A percentile compares a stretch with the other conserved stretches of the same genome.
phyloP scores from a whole-genome alignment of 2,888 invertebrate genomes.

The Ormyrus pomaceus region DNA sequence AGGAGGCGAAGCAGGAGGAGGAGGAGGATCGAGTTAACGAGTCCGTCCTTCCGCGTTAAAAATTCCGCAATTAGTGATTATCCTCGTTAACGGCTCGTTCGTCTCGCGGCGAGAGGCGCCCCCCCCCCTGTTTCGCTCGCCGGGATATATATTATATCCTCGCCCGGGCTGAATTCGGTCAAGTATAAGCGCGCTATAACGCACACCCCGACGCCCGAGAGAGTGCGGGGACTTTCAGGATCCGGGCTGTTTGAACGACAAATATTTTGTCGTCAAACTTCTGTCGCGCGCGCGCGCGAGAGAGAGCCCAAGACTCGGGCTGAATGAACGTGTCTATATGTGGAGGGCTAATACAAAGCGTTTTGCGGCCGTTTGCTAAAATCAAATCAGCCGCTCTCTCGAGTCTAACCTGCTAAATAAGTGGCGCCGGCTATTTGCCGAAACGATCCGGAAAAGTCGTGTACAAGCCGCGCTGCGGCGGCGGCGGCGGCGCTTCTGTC shows the following conservation, averaged over 20 bases:
- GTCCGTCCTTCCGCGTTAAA: no score
- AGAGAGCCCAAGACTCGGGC: not conserved
- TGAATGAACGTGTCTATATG: constrained; percentile 74
- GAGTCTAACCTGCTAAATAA: not conserved
- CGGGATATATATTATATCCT: constrained; percentile 62
- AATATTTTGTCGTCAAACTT: constrained; percentile 76
- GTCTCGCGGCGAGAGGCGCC: constrained; percentile 65
- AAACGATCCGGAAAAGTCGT: not conserved
- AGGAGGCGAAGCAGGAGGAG: constrained; percentile 41
- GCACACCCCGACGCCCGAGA: no score
- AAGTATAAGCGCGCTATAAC: not conserved
- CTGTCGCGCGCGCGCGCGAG: constrained; percentile 64
- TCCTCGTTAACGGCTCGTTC: constrained; percentile 72
- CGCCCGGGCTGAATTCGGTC: not conserved
- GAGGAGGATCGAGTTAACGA: constrained; percentile 68
- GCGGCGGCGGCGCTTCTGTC: not conserved
- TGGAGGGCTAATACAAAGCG: constrained; percentile 74
- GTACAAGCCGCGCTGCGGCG: not conserved
- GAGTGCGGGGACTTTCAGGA: constrained; percentile 66
- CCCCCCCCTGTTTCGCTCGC: constrained; percentile 58
- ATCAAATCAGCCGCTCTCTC: constrained; percentile 66
- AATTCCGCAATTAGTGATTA: constrained; percentile 73
- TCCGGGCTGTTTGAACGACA: constrained; percentile 75
- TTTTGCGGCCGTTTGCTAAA: constrained; percentile 73
- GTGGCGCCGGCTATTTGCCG: constrained; percentile 10